Base-by-base conservation (phyloP, 2,113 vertebrate species). In the Zingel zingel region DNA sequence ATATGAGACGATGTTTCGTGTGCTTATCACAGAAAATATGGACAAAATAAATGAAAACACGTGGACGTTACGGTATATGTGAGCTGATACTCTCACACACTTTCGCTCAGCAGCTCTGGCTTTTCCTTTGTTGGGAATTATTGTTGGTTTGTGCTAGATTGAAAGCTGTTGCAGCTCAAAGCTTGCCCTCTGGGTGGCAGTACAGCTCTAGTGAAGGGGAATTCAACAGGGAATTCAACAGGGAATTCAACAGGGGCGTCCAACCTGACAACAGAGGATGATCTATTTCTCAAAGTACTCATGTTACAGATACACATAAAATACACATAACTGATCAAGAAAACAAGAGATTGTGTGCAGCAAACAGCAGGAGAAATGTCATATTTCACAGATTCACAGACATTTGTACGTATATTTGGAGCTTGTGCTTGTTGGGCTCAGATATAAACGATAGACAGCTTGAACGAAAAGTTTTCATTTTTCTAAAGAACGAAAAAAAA, bases 101-200 rank as follows among this genome's bases (percentile, higher is more conserved):
- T 36, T 16, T 48, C 23, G 4, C 15, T 66, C 23, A 25, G 12
- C 11, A 12, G 53, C 66, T 66, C 70, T 36, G 18, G 56, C 68
- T 69, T 69, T 68, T 30, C 16, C 19, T 36, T 2, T 36, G 15
- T 12, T 56, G 70, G 69, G 33, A 65, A 33, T 63, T 63, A 7
- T 19, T 33, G 57, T n/a, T 16, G 51, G 53, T 54, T 67, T 85
- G 79, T 85, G 84, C 63, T 85, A 72, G 25, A 69, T 33, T 59
- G 51, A 43, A 79, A 78, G 77, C 43, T 16, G 27, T 5, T 85
- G 86, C 43, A 74, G 74, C 61, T 88, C 74, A 59, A 27, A 61
- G 72, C 64, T 71, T 33, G 61, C 0, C 85, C 92, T 81, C 79
- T 73, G 85, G 89, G 79, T 2, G 58, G 74, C 89, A 82, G 79